These are phyloP conservation scores for Synaphobranchus kaupii DNA, from an alignment of 2,797 vertebrate species.

Conservation along the genomic window DNA sequence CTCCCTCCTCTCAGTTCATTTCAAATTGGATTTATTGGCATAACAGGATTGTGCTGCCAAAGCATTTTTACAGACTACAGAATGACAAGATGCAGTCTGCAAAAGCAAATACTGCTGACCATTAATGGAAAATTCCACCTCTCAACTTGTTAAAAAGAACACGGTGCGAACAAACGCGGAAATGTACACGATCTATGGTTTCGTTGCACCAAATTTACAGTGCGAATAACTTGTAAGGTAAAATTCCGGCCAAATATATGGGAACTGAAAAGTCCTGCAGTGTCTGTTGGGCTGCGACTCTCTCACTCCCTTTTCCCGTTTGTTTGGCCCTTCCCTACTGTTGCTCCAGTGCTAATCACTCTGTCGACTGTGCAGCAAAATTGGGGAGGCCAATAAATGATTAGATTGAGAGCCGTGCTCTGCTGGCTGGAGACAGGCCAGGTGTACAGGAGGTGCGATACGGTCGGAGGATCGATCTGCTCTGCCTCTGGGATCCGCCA, in stretches of 20 bases:
- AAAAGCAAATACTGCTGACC: neutral
- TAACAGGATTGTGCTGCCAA: neutral
- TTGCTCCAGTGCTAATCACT: slow-evolving; percentile 68
- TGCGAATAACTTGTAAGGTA: neutral
- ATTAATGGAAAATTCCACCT: neutral
- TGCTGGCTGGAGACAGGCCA: slow-evolving; percentile 52
- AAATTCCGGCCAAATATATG: neutral
- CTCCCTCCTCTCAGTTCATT: neutral
- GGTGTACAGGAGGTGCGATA: slow-evolving; percentile 68
- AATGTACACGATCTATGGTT: neutral
- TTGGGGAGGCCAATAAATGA: slow-evolving; percentile 64
- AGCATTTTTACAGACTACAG: slow-evolving; percentile 4
- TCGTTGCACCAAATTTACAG: neutral
- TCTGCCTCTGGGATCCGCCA: slow-evolving; percentile 69
- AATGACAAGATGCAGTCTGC: neutral
- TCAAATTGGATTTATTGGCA: neutral
- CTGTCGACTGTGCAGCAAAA: slow-evolving; percentile 71
- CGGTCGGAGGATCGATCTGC: slow-evolving; percentile 69
- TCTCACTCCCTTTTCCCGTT: slow-evolving; percentile 73
- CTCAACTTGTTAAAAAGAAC: neutral
- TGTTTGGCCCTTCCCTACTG: slow-evolving; percentile 43
- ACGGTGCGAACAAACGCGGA: neutral
- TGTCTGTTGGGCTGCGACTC: slow-evolving; percentile 74
- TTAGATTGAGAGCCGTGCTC: slow-evolving; percentile 57
- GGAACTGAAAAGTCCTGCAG: slow-evolving; percentile 57